A percentile compares a stretch with the other conserved stretches of the same genome.
These are phyloP conservation scores for Microtus ochrogaster DNA, from an alignment of 2,113 vertebrate species.

Conservation along the genomic window DNA sequence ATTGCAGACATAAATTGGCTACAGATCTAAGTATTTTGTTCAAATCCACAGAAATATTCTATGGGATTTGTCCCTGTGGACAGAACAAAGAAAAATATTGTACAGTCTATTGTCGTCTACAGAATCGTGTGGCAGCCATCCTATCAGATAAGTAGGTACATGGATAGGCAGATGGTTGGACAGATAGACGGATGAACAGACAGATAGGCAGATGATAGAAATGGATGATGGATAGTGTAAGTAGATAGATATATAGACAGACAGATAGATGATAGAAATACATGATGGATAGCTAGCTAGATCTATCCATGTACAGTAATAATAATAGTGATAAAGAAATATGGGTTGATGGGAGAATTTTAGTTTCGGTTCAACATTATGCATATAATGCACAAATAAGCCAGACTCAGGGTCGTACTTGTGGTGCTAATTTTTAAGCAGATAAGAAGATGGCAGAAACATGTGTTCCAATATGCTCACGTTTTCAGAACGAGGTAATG, in stretches of 20 bases:
- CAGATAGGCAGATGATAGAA: too few relatives aligned
- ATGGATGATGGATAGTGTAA: neutral
- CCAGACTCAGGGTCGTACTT: neutral
- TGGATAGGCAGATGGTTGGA: neutral
- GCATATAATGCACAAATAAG: neutral
- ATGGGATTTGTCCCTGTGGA: neutral
- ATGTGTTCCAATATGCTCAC: neutral
- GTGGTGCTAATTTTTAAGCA: neutral
- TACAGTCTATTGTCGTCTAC: neutral
- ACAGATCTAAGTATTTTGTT: neutral
- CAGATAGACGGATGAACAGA: too few relatives aligned
- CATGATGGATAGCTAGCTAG: neutral
- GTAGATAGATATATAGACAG: neutral
- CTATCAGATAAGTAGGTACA: neutral
- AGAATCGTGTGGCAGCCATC: neutral
- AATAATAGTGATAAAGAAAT: neutral
- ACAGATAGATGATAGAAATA: neutral
- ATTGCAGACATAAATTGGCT: neutral
- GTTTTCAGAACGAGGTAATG: neutral
- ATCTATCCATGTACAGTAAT: too few relatives aligned
- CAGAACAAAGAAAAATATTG: neutral
- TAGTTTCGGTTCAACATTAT: neutral
- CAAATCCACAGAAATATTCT: neutral
- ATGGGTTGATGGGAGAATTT: neutral
- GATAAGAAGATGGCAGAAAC: neutral